Evolutionary conservation across 1,140 invertebrate genomes (phyloP), one percentile per base, ranked within the genome.

Genomic region (Centruroides vittatus): DNA sequence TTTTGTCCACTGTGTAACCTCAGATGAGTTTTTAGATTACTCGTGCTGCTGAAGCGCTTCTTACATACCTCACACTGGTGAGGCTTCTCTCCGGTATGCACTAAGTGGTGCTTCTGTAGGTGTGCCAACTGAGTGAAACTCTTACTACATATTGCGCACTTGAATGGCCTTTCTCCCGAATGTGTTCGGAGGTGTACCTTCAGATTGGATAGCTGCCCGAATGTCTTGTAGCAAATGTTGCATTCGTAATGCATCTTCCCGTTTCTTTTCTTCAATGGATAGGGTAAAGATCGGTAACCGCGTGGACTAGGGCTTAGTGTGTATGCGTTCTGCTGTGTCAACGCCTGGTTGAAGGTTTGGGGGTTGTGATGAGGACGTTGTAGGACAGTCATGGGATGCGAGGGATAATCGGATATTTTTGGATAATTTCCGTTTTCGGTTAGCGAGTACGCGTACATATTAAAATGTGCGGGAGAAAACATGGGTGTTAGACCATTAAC

Each of bases 201-300:
- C 10, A 99, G 78, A 75, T 99, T 99, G 4, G 93, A 96, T 48
- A 99, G 76, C 74, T 99, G 96, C 8, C 95, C 95, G 71, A 99
- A 99, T 0, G 93, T 95, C 76, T 99, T 99, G 71, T 84, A 86
- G 72, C 96, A 99, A 11, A 96, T 89, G 70, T 98, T 98, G 75
- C 96, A 99, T 75, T 98, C 92, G 74, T 99, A 99, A 70, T 98
- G 90, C 87, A 98, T 98, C 76, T 98, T 98, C 0, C 93, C 93
- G 71, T 98, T 92, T 75, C 93, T 94, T 77, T 97, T 98, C 77
- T 93, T 91, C 55, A 98, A 78, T 0, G 93, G 93, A 74, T 97
- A 98, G 1, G 93, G 93, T 54, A 98, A 77, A 65, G 90, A 88
- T 64, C 92, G 80, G 72, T 95, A 93, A 23, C 93, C 92, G 58